Conservation (phyloP, 1,140 invertebrate genomes). For the Atta texana region DNA sequence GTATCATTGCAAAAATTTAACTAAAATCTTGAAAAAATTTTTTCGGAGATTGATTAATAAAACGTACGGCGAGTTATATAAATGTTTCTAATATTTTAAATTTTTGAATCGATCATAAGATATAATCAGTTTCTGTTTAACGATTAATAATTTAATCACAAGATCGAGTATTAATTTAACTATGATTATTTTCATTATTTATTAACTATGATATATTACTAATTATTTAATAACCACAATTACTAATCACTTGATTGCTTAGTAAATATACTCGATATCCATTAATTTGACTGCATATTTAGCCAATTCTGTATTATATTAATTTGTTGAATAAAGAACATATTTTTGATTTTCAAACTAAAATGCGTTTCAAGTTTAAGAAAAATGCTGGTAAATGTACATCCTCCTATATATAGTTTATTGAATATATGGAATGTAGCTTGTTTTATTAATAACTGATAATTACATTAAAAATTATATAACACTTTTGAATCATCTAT, state of each 20-base stretch:
- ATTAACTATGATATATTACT: slow-evolving; percentile 23
- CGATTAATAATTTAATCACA: slow-evolving; percentile 35
- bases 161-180: slow-evolving; percentile 31
- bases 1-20: neutral
- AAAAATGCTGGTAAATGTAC: neutral
- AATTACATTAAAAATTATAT: neutral
- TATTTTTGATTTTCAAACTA: slow-evolving; percentile 22
- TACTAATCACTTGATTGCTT: slow-evolving; percentile 49
- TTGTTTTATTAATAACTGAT: neutral
- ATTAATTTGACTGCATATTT: slow-evolving; percentile 40
- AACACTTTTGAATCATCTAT: no score
- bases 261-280: slow-evolving; percentile 23
- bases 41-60: neutral
- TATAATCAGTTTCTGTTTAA: slow-evolving; percentile 22
- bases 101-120: slow-evolving; percentile 16
- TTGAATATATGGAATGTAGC: neutral
- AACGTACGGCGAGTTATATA: neutral
- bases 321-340: slow-evolving; percentile 21
- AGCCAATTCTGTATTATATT: slow-evolving; percentile 20
- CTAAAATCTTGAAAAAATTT: neutral
- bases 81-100: neutral
- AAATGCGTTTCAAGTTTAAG: neutral
- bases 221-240: slow-evolving; percentile 42
- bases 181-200: slow-evolving; percentile 35
- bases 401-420: neutral